Base-by-base conservation (phyloP, 2,888 invertebrate genomes). In the Incurvaria masculella region DNA sequence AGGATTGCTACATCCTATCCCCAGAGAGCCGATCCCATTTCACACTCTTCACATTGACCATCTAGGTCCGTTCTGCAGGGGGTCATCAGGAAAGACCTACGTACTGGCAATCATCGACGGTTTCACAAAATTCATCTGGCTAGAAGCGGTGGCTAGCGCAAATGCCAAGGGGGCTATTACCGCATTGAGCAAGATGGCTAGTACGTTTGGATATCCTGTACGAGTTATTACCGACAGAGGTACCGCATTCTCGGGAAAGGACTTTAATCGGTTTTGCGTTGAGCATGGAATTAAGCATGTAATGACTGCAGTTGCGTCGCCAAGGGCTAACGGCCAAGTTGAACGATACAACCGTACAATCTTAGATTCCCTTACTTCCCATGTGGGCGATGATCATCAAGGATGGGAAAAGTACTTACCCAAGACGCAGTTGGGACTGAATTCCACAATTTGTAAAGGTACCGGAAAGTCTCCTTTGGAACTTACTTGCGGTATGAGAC, bases 141-240 rank as follows among this genome's bases (percentile, higher is more conserved):
- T 48, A 2, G 47, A 45, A 21, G 41, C 50, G 2, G 47, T 50
- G 1, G 21, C 49, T 17, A 53, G 51, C 21, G 52, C 53, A n/a
- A 52, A 52, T 14, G 44, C 52, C 10, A 42, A 26, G n/a, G 49
- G 39, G 17, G 47, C 33, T 3, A 46, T 51, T 6, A 33, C 27
- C 1, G 47, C 39, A 1, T 42, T 54, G 18, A 50, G 52, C 11
- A 49, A 50, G 18, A 49, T 54, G 16, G 51, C 51, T 45, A 19
- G 43, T 38, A 52, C 47, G 1, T 54, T 54, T 33, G 27, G 50
- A 16, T 21, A 14, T 11, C 54, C 54, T 39, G 47, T 49, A 21
- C 47, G 52, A 4, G 42, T 54, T 10, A 45, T 54, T 2, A 52
- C 49, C 26, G 54, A 54, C 16, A 45, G 54, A 1, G 54, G 52